Percentiles rank a stretch among this genome's conserved stretches.
Evolutionary conservation across 2,888 invertebrate species (phyloP).

Genomic region (Branchinecta sandiegonensis): DNA sequence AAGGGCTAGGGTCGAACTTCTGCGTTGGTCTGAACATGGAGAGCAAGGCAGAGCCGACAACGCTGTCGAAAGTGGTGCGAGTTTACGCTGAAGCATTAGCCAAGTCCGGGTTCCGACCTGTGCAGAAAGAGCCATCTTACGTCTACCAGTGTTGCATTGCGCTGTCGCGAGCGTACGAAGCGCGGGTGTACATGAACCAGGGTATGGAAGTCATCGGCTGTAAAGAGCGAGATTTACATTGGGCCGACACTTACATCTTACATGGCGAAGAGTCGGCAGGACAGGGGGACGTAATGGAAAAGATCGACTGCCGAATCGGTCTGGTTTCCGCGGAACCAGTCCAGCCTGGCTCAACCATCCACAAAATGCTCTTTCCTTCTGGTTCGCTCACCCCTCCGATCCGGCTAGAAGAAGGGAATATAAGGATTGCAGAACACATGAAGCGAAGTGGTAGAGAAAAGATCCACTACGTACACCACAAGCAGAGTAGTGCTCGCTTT

Average conservation of each 20-base stretch:
- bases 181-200: not conserved
- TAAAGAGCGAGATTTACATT: constrained; percentile 6
- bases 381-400: not conserved
- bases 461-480: not conserved
- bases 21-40: constrained; percentile 6
- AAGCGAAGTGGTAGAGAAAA: not conserved
- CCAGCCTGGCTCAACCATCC: not conserved
- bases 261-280: not conserved
- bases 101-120: not conserved
- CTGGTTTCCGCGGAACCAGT: not conserved
- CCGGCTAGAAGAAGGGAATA: not conserved
- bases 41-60: not conserved
- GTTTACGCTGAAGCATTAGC: not conserved
- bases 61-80: not conserved
- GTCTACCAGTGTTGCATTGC: not conserved
- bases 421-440: not conserved
- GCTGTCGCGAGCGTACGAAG: not conserved
- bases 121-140: not conserved
- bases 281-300: not conserved
- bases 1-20: not conserved
- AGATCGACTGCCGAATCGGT: not conserved
- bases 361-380: too few species aligned
- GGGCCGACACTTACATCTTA: constrained; percentile 11
- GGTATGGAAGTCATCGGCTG: not conserved
- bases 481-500: not conserved